phyloP scores from a whole-genome alignment of 2,113 vertebrate species.

The Australoheros scitulus region DNA sequence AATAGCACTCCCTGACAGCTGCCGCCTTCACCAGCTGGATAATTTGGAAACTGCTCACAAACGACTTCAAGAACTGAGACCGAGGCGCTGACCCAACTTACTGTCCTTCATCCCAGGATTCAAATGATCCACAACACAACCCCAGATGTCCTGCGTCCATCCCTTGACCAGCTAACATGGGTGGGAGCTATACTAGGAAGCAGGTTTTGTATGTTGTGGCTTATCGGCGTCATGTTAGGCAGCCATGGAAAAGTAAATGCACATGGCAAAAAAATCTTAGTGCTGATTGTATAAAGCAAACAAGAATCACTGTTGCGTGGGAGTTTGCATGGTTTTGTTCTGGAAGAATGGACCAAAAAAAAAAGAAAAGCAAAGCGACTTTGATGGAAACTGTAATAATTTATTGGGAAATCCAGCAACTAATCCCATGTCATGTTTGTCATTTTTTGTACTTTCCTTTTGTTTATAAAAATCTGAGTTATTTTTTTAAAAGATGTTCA shows the following conservation, averaged over 20 bases:
- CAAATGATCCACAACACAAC: neutral
- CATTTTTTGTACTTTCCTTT: too few species aligned
- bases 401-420: neutral
- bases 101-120: neutral
- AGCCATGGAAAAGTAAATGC: neutral
- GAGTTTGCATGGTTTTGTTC: neutral
- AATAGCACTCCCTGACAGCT: neutral
- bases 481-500: neutral
- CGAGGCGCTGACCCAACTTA: too few species aligned
- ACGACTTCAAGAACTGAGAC: neutral
- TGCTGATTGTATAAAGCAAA: neutral
- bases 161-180: neutral
- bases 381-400: neutral
- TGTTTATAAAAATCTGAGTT: too few species aligned
- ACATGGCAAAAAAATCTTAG: neutral
- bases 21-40: neutral
- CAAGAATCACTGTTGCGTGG: rapidly evolving
- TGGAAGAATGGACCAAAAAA: neutral
- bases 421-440: too few species aligned
- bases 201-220: neutral
- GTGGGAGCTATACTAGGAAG: neutral
- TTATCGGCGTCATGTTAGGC: neutral
- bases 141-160: neutral
- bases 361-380: neutral
- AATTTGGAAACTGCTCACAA: neutral